phyloP scores from a whole-genome alignment of 2,113 vertebrate genomes.

The Tychaedon coryphoeus region DNA sequence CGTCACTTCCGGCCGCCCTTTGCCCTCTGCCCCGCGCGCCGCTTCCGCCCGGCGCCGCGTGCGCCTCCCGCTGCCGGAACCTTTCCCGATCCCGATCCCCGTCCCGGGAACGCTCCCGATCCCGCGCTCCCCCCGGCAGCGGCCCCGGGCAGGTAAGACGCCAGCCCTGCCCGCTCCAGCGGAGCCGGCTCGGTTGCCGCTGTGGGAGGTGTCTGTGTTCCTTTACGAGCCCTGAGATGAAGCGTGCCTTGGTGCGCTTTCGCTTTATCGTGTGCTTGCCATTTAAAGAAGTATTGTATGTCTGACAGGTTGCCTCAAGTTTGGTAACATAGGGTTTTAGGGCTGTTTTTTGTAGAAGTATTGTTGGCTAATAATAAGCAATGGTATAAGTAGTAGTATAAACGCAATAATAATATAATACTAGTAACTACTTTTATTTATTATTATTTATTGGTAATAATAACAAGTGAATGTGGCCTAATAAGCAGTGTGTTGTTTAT shows the following conservation, averaged over 20 bases:
- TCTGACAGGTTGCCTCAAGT: rapidly evolving
- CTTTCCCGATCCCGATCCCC: rapidly evolving
- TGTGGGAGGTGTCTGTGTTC: rapidly evolving
- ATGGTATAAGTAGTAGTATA: neutral
- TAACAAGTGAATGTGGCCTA: neutral
- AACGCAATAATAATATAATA: neutral
- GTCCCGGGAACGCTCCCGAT: rapidly evolving
- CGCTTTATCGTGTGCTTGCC: rapidly evolving
- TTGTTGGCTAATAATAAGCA: neutral
- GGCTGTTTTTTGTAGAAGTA: neutral
- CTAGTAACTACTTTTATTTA: neutral
- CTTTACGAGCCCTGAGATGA: rapidly evolving
- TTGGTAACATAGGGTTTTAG: rapidly evolving
- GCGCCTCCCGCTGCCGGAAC: rapidly evolving
- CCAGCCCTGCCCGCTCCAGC: rapidly evolving
- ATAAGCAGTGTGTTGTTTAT: neutral
- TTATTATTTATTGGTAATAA: neutral
- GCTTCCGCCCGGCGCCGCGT: neutral
- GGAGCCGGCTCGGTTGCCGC: neutral
- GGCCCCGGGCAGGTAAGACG: neutral
- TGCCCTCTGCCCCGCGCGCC: rapidly evolving
- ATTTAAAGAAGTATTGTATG: rapidly evolving
- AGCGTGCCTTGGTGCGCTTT: rapidly evolving
- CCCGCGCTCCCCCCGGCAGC: too few relatives aligned
- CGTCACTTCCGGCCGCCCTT: neutral